Conservation (phyloP, 2,797 vertebrate genomes). For the Erithacus rubecula region DNA sequence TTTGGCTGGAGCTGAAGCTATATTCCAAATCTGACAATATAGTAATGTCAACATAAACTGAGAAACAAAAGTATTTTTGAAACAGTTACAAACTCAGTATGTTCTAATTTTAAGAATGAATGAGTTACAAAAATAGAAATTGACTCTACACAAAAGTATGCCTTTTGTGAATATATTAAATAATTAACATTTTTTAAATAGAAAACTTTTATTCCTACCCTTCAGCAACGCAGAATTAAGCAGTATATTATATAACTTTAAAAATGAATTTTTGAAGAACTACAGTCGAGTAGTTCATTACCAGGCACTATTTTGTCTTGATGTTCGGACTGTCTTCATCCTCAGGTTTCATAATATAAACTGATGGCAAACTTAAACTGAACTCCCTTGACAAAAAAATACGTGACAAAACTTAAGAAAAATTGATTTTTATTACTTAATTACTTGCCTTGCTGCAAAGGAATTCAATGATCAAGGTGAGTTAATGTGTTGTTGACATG, state of each 20-base stretch:
- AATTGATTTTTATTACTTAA: not conserved
- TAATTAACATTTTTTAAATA: not conserved
- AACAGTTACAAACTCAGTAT: not conserved
- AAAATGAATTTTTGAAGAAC: not conserved
- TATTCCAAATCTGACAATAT: not conserved
- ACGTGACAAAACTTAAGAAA: not conserved
- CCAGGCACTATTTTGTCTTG: not conserved
- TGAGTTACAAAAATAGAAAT: not conserved
- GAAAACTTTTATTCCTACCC: not conserved
- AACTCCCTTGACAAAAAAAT: not conserved
- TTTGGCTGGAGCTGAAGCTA: not conserved
- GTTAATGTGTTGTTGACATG: not conserved
- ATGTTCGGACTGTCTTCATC: not conserved
- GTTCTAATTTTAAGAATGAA: not conserved
- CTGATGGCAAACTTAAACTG: not conserved
- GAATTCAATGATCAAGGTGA: not conserved
- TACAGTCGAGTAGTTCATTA: not conserved
- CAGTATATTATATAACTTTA: not conserved
- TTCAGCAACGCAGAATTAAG: not conserved
- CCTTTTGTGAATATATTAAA: not conserved
- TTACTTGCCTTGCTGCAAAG: not conserved
- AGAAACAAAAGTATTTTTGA: not conserved
- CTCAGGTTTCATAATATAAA: not conserved
- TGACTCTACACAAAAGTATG: not conserved
- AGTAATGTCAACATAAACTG: not conserved